Evolutionary conservation across 2,113 vertebrate genomes (phyloP).

Genomic region (Zeus faber): DNA sequence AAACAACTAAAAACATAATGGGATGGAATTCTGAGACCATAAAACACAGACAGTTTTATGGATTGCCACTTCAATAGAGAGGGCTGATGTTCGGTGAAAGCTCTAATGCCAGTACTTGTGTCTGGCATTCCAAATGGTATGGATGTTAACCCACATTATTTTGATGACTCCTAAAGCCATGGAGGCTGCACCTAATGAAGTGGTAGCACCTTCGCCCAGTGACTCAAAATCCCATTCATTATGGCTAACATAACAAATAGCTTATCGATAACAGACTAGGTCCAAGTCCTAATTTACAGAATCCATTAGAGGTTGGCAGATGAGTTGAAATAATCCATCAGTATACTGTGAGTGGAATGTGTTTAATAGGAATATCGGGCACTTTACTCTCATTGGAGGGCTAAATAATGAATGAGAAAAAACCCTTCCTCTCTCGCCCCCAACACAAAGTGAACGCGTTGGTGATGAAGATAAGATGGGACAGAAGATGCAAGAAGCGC

Average conservation of each 20-base stretch:
- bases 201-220: slow-evolving; percentile 10
- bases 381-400: slow-evolving; percentile 41
- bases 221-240: slow-evolving; percentile 27
- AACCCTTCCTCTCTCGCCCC: slow-evolving; percentile 27
- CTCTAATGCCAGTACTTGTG: too few species aligned
- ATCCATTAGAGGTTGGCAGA: slow-evolving; percentile 50
- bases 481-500: slow-evolving; percentile 21
- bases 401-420: slow-evolving; percentile 54
- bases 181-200: slow-evolving; percentile 4
- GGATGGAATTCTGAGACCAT: too few species aligned
- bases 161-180: too few species aligned
- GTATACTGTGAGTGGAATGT: slow-evolving; percentile 31
- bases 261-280: slow-evolving; percentile 40
- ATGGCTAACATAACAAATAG: slow-evolving; percentile 38
- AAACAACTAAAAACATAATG: too few species aligned
- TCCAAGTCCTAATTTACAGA: slow-evolving; percentile 40
- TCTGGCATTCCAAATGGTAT: too few species aligned
- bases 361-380: slow-evolving; percentile 46
- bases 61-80: too few species aligned
- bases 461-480: slow-evolving; percentile 10
- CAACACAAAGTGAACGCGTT: slow-evolving; percentile 22
- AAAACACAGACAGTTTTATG: too few species aligned
- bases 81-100: too few species aligned
- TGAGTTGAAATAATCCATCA: slow-evolving; percentile 45
- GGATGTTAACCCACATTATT: too few species aligned